Conservation (phyloP, 2,113 vertebrate species). For the Heliornis fulica region DNA sequence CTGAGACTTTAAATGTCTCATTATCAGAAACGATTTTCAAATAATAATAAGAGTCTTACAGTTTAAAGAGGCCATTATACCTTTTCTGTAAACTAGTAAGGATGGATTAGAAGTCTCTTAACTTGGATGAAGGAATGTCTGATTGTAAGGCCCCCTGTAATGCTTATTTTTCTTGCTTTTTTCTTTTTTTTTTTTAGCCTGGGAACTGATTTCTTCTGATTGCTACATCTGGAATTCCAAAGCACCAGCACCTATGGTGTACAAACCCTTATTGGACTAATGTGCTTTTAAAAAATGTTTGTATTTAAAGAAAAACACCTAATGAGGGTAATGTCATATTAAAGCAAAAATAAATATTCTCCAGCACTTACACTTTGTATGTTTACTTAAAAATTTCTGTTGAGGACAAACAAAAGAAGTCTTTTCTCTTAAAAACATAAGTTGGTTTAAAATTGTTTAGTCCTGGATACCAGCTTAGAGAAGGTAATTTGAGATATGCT, state of each 20-base stretch:
- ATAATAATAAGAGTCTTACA: conserved; percentile 45
- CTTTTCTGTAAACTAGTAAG: conserved; percentile 49
- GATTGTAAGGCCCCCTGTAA: conserved; percentile 4
- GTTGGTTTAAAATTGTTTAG: neutral
- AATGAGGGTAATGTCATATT: neutral
- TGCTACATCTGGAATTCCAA: conserved; percentile 97
- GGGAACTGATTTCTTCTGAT: conserved; percentile 87
- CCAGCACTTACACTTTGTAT: neutral
- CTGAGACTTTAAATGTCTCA: conserved; percentile 48
- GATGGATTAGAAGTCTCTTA: conserved; percentile 39
- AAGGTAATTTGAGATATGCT: neutral
- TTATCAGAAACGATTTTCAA: conserved; percentile 56
- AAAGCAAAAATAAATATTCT: conserved; percentile 37
- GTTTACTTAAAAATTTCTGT: neutral
- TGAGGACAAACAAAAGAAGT: neutral
- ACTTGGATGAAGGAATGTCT: conserved; percentile 14
- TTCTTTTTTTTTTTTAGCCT: conserved; percentile 69
- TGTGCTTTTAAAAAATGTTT: neutral
- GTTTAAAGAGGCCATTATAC: conserved; percentile 45
- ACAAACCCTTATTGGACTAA: conserved; percentile 67
- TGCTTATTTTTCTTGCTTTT: conserved; percentile 5
- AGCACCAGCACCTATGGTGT: conserved; percentile 82
- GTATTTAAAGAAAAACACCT: neutral
- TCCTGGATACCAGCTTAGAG: neutral
- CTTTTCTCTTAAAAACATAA: neutral